Evolutionary conservation across 2,888 invertebrate species (phyloP), one percentile per base, ranked within the genome.

Genomic region (Plusia festucae): DNA sequence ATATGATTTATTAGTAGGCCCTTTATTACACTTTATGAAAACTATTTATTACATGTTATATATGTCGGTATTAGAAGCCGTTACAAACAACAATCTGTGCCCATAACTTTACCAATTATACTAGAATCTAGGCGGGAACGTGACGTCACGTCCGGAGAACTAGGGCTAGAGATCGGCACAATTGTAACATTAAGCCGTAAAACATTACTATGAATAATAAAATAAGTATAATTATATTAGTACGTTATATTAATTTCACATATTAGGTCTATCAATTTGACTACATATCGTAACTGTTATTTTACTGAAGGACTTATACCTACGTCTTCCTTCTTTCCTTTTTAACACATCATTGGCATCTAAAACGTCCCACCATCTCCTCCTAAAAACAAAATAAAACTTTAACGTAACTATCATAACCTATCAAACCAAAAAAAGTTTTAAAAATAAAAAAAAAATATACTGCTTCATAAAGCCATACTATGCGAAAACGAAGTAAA

Each of bases 21-120:
- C n/a, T 40, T n/a, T 40, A n/a, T n/a, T 40, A n/a, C 40, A n/a
- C 40, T n/a, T 40, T 40, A 40, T 40, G 40, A 40, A n/a, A 40
- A 40, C 40, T 40, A 40, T 40, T 40, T 40, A 40, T 40, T 40
- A 40, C n/a, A 40, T 40, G n/a, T 40, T 40, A 20, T 49, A 20
- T 49, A 49, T 13, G 18, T 49, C 9, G 46, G 46, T 49, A 49
- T 49, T 49, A 20, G 46, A 18, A 49, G 46, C 20, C 18, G 20
- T 49, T 49, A 11, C 11, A 18, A 49, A 49, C 46, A 49, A 49
- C 46, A 49, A 49, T 49, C 18, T 49, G 46, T 49, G 46, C 18
- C 46, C 46, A 49, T 49, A 49, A 49, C 46, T 49, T 49, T 49
- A 49, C 46, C 46, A 49, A 49, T 49, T 49, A 49, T 11, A 49